phyloP scores from a whole-genome alignment of 1,140 invertebrate species.

The Cydia strobilella region DNA sequence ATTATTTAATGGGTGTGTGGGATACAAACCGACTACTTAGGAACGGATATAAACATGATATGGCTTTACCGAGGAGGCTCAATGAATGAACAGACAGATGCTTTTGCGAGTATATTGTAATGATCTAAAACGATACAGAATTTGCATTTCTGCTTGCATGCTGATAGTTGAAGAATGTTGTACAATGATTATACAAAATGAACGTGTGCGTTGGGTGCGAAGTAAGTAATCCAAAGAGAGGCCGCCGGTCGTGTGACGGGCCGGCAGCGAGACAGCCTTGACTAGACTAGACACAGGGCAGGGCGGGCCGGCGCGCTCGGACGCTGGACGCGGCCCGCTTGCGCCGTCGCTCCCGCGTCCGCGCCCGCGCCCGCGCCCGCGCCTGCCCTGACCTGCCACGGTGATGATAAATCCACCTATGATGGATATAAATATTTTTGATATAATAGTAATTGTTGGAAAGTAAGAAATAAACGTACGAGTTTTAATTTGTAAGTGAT shows the following conservation, averaged over 20 bases:
- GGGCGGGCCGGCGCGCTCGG: conserved; percentile 14
- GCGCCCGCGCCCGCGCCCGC: not conserved
- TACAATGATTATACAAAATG: conserved; percentile 44
- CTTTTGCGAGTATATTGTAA: conserved; percentile 57
- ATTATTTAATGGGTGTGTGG: conserved; percentile 67
- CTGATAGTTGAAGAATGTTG: conserved; percentile 47
- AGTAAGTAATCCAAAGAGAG: conserved; percentile 57
- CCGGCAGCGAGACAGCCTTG: conserved; percentile 44
- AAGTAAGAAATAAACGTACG: conserved; percentile 66
- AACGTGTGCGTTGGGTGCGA: conserved; percentile 50
- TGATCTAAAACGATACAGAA: conserved; percentile 48
- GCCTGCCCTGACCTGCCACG: conserved; percentile 35
- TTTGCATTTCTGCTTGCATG: conserved; percentile 51
- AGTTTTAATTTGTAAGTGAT: conserved; percentile 76
- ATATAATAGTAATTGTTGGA: conserved; percentile 70
- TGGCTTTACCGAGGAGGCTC: conserved; percentile 66
- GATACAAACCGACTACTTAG: conserved; percentile 50
- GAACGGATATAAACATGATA: conserved; percentile 53
- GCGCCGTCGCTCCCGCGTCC: too few relatives aligned
- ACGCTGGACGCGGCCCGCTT: conserved; percentile 18
- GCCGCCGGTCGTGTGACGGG: conserved; percentile 41
- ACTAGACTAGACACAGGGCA: conserved; percentile 40
- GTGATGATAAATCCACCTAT: conserved; percentile 44
- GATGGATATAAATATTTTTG: conserved; percentile 62
- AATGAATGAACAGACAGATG: conserved; percentile 55